These are phyloP conservation scores for Pitta sordida DNA, from an alignment of 2,113 vertebrate genomes.

Conservation along the genomic window DNA sequence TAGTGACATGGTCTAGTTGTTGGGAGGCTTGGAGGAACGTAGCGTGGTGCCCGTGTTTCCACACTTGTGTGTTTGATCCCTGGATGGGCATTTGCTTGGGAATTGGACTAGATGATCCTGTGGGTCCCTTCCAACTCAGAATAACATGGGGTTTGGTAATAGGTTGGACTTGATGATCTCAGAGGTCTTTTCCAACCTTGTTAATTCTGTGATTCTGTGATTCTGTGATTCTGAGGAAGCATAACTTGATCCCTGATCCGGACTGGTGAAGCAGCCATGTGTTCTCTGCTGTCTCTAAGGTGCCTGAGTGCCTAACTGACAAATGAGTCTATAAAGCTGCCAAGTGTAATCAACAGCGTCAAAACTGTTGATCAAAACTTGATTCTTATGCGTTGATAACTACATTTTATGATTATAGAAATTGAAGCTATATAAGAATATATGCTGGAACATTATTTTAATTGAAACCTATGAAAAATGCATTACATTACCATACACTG, in stretches of 20 bases:
- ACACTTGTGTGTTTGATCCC: too few relatives aligned
- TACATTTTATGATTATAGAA: not conserved
- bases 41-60: too few relatives aligned
- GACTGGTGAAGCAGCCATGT: not conserved
- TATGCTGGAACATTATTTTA: not conserved
- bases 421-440: not conserved
- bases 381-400: not conserved
- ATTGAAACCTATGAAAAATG: not conserved
- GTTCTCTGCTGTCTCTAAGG: not conserved
- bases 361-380: not conserved
- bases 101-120: too few relatives aligned
- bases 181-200: too few relatives aligned
- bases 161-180: too few relatives aligned
- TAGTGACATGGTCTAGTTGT: too few relatives aligned
- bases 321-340: not conserved
- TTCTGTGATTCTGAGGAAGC: not conserved
- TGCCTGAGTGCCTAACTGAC: not conserved
- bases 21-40: too few relatives aligned
- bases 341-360: not conserved
- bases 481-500: not conserved
- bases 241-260: not conserved
- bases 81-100: too few relatives aligned
- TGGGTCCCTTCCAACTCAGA: too few relatives aligned
- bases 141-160: too few relatives aligned
- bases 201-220: too few relatives aligned